A percentile compares a stretch with the other conserved stretches of the same genome.
phyloP scores from a whole-genome alignment of 1,140 invertebrate species.

The Sycobia sp. region DNA sequence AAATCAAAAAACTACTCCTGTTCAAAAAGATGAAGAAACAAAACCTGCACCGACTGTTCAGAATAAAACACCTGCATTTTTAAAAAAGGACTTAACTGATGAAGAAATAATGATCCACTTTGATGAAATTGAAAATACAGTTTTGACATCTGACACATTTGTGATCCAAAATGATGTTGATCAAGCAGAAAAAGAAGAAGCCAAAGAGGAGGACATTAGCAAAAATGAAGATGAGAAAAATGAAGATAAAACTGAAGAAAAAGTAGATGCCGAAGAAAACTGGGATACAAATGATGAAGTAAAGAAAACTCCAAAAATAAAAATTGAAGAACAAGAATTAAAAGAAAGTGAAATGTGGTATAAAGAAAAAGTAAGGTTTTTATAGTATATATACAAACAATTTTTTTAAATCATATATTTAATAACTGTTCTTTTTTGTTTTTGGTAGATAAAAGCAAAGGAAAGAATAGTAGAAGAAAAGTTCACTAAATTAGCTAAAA shows the following conservation, averaged over 20 bases:
- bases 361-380: slow-evolving; percentile 39
- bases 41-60: neutral
- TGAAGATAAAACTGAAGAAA: slow-evolving; percentile 21
- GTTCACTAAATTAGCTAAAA: slow-evolving; percentile 53
- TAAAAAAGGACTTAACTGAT: slow-evolving; percentile 44
- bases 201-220: slow-evolving; percentile 22
- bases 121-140: slow-evolving; percentile 54
- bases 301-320: slow-evolving; percentile 10
- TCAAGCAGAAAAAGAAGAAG: slow-evolving; percentile 29
- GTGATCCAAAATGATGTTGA: slow-evolving; percentile 33
- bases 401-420: slow-evolving; percentile 22
- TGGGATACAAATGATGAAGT: neutral
- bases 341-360: slow-evolving; percentile 42
- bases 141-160: slow-evolving; percentile 43
- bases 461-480: slow-evolving; percentile 49
- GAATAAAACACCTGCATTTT: slow-evolving; percentile 21
- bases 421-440: slow-evolving; percentile 24
- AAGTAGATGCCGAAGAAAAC: slow-evolving; percentile 13
- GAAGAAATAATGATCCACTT: slow-evolving; percentile 53
- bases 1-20: neutral
- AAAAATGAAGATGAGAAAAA: slow-evolving; percentile 29
- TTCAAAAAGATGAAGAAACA: neutral
- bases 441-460: slow-evolving; percentile 50
- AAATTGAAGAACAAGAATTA: slow-evolving; percentile 28
- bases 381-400: slow-evolving; percentile 1